Conservation (phyloP, 2,888 invertebrate species). For the Drosophila greeni region DNA sequence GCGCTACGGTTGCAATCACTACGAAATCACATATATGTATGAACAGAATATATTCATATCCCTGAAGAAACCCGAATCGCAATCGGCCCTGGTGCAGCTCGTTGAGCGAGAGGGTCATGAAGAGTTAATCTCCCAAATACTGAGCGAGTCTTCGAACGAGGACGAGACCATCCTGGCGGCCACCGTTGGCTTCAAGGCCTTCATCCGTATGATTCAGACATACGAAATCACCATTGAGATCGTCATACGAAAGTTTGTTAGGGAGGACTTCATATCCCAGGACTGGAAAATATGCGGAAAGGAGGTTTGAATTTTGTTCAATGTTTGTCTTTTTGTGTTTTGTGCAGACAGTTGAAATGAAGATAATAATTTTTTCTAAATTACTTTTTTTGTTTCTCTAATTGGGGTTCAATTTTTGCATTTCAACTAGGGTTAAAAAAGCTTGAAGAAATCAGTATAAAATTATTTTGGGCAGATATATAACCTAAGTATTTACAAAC, state of each 20-base stretch:
- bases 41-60: slow-evolving; percentile 89
- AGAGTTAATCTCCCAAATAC: slow-evolving; percentile 88
- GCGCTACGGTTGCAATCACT: slow-evolving; percentile 86
- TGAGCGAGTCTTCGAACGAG: slow-evolving; percentile 88
- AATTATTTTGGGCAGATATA: slow-evolving; percentile 1
- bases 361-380: slow-evolving; percentile 5
- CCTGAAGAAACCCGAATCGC: slow-evolving; percentile 88
- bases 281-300: slow-evolving; percentile 85
- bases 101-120: slow-evolving; percentile 91
- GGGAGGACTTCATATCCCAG: slow-evolving; percentile 89
- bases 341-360: slow-evolving; percentile 52
- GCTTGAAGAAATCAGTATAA: not conserved
- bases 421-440: slow-evolving; percentile 44
- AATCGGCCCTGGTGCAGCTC: slow-evolving; percentile 89
- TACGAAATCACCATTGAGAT: slow-evolving; percentile 90
- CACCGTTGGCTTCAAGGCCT: slow-evolving; percentile 90
- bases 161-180: slow-evolving; percentile 88
- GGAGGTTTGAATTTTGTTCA: slow-evolving; percentile 77
- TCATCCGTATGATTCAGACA: slow-evolving; percentile 90
- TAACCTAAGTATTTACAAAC: slow-evolving; percentile 41
- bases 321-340: slow-evolving; percentile 27
- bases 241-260: slow-evolving; percentile 88
- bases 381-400: not conserved
- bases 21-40: slow-evolving; percentile 88
- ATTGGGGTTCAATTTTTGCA: slow-evolving; percentile 40